A percentile compares a stretch with the other conserved stretches of the same genome.
These are phyloP conservation scores for Muraenolepis orangiensis DNA, from an alignment of 2,797 vertebrate genomes.

Conservation along the genomic window DNA sequence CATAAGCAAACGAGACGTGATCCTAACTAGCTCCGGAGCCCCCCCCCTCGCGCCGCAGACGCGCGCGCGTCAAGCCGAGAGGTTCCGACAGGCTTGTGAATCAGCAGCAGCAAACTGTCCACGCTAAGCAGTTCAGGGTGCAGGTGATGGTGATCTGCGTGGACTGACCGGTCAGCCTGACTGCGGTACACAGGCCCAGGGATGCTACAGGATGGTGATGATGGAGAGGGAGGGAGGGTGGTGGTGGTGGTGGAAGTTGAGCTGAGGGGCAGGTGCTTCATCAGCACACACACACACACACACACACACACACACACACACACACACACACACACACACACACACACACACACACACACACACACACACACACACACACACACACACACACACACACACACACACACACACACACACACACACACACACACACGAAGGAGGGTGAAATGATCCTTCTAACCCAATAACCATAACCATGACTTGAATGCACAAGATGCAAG, in stretches of 20 bases:
- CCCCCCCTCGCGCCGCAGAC: constrained; percentile 36
- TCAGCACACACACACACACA: constrained; percentile 57
- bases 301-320: no score
- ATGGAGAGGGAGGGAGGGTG: background rate
- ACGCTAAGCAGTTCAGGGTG: constrained; percentile 72
- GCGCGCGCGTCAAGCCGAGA: constrained; percentile 64
- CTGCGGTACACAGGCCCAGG: constrained; percentile 51
- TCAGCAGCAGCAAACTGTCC: constrained; percentile 74
- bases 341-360: no score
- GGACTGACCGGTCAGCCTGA: constrained; percentile 63
- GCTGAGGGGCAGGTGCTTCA: constrained; percentile 58
- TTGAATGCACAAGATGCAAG: background rate
- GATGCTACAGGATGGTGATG: constrained; percentile 22
- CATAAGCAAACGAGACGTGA: background rate
- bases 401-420: no score
- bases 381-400: no score
- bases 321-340: no score
- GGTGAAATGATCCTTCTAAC: background rate
- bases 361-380: no score
- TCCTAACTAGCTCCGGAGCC: constrained; percentile 45
- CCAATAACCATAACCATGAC: background rate
- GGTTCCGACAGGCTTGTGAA: constrained; percentile 72
- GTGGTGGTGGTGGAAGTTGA: background rate
- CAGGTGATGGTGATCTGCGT: constrained; percentile 67
- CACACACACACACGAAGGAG: background rate